Evolutionary conservation across 2,888 invertebrate species (phyloP).

Genomic region (Pandemis corylana): DNA sequence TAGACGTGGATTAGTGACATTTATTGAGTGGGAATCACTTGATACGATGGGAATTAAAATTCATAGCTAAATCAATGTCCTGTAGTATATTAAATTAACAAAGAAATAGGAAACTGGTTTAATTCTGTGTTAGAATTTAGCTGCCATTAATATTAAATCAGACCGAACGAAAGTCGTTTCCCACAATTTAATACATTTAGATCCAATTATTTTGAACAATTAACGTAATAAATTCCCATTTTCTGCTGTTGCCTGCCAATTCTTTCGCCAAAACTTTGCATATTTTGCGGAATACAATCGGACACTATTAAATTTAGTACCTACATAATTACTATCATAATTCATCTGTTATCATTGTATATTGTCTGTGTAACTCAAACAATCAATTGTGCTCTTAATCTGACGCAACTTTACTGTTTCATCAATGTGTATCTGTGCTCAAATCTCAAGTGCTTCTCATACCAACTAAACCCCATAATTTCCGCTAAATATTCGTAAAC

Average conservation of each 20-base stretch:
- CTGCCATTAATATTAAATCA: no score
- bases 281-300: no score
- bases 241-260: no score
- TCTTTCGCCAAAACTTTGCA: no score
- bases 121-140: not conserved
- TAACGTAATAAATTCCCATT: no score
- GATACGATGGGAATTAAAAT: not conserved
- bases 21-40: constrained; percentile 35
- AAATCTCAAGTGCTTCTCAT: constrained; percentile 22
- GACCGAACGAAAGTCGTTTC: no score
- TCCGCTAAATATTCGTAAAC: constrained; percentile 27
- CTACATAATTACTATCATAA: no score
- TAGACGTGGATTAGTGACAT: constrained; percentile 30
- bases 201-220: no score
- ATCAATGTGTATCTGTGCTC: constrained; percentile 22
- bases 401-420: constrained; percentile 32
- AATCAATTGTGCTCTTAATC: constrained; percentile 27
- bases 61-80: constrained; percentile 1
- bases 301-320: no score
- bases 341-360: not conserved
- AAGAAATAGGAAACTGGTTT: not conserved
- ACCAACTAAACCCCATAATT: constrained; percentile 22
- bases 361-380: constrained; percentile 27
- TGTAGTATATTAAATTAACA: not conserved
- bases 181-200: no score